These are phyloP conservation scores for Oryzias celebensis DNA, from an alignment of 2,113 vertebrate species.

Conservation along the genomic window DNA sequence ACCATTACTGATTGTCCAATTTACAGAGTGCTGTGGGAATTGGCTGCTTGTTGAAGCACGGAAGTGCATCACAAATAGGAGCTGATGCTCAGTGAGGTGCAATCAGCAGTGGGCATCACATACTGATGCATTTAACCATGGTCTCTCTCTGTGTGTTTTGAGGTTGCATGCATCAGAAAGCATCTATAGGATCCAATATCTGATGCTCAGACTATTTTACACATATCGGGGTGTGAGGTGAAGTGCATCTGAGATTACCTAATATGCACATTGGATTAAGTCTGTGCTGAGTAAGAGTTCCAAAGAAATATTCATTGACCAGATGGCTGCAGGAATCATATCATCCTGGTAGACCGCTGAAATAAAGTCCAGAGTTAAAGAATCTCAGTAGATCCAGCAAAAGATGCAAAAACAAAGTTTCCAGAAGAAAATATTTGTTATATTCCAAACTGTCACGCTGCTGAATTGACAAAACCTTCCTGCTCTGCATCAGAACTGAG, in stretches of 20 bases:
- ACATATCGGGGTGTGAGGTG: slow-evolving; percentile 12
- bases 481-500: no score
- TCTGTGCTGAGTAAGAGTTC: slow-evolving; percentile 11
- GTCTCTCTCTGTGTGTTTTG: background rate
- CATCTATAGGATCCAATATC: slow-evolving; percentile 19
- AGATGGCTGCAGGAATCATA: slow-evolving; percentile 9
- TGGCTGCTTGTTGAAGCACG: slow-evolving; percentile 27
- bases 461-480: no score
- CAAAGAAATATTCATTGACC: slow-evolving; percentile 17
- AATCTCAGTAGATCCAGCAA: no score
- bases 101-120: slow-evolving; percentile 22
- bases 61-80: slow-evolving; percentile 57
- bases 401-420: no score
- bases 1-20: slow-evolving; percentile 75
- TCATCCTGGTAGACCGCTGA: slow-evolving; percentile 30
- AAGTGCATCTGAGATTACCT: slow-evolving; percentile 44
- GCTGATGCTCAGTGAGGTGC: slow-evolving; percentile 38
- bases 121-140: slow-evolving; percentile 14
- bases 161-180: slow-evolving; percentile 14
- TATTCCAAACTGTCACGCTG: no score
- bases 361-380: slow-evolving; percentile 44
- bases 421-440: no score
- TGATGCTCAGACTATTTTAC: slow-evolving; percentile 22
- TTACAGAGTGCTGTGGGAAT: slow-evolving; percentile 66
- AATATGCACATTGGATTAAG: slow-evolving; percentile 31